Percentiles rank a stretch among this genome's conserved stretches.
phyloP scores from a whole-genome alignment of 2,888 invertebrate species.

The Brachyptera risi region DNA sequence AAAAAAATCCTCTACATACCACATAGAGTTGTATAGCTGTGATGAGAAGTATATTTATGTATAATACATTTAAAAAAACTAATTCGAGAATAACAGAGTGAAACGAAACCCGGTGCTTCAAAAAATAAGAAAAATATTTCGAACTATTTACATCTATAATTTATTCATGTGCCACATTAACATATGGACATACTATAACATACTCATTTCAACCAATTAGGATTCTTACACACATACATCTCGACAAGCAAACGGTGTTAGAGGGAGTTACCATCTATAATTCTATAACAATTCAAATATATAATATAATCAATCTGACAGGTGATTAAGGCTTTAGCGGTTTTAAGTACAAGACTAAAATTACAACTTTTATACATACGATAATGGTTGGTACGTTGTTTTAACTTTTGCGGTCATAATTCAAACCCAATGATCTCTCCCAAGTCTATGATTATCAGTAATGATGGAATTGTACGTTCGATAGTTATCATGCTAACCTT shows the following conservation, averaged over 20 bases:
- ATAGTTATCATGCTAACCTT: slow-evolving; percentile 26
- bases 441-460: slow-evolving; percentile 28
- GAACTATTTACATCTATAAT: too few relatives aligned
- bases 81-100: too few relatives aligned
- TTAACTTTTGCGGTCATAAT: slow-evolving; percentile 23
- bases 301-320: slow-evolving; percentile 25
- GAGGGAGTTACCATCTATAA: background rate
- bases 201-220: too few relatives aligned
- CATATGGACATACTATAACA: too few relatives aligned
- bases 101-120: too few relatives aligned
- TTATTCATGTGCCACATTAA: too few relatives aligned
- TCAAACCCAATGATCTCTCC: slow-evolving; percentile 9
- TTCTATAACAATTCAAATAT: slow-evolving; percentile 8
- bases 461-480: slow-evolving; percentile 31
- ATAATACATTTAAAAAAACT: too few relatives aligned
- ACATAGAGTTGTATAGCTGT: too few relatives aligned
- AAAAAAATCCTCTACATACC: too few relatives aligned
- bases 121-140: too few relatives aligned
- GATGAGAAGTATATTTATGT: too few relatives aligned
- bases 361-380: slow-evolving; percentile 15
- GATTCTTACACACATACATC: too few relatives aligned
- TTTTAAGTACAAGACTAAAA: slow-evolving; percentile 21
- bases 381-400: slow-evolving; percentile 24
- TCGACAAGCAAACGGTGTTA: slow-evolving; percentile 2
- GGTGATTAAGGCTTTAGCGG: slow-evolving; percentile 20